Percentiles rank a stretch among this genome's conserved stretches.
phyloP scores from a whole-genome alignment of 2,797 vertebrate species.

The Cyprinodon diabolis region DNA sequence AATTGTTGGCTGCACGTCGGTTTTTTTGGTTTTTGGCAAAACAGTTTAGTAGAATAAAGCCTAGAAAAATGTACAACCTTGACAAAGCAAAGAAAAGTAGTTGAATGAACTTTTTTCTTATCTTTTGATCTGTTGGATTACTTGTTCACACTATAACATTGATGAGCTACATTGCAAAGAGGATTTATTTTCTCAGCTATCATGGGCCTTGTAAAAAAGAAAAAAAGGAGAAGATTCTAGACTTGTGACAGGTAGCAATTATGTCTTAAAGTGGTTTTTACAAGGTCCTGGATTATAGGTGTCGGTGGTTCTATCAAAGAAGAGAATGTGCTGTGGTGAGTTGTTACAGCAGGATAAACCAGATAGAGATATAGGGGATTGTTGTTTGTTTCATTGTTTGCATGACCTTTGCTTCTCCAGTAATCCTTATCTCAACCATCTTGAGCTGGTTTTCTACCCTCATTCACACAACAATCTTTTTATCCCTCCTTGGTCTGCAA shows the following conservation, averaged over 20 bases:
- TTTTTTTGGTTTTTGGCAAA: constrained; percentile 43
- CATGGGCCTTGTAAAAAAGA: constrained; percentile 55
- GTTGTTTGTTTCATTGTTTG: constrained; percentile 16
- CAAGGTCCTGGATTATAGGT: constrained; percentile 63
- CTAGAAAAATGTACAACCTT: constrained; percentile 50
- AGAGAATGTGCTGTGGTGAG: constrained; percentile 30
- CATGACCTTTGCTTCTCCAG: constrained; percentile 56
- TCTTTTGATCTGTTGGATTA: constrained; percentile 67
- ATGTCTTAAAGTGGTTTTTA: constrained; percentile 66
- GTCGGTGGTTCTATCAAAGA: constrained; percentile 56
- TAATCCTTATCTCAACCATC: constrained; percentile 60
- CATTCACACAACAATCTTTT: constrained; percentile 57
- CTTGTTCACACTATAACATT: constrained; percentile 62
- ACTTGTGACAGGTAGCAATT: constrained; percentile 76
- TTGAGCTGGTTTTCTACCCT: constrained; percentile 60
- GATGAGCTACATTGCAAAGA: constrained; percentile 68
- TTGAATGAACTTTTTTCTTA: constrained; percentile 52
- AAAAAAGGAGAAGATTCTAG: constrained; percentile 67
- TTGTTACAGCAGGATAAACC: constrained; percentile 41
- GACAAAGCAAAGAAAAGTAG: constrained; percentile 24
- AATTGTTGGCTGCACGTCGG: constrained; percentile 11
- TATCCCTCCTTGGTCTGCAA: constrained; percentile 44
- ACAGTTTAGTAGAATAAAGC: constrained; percentile 16
- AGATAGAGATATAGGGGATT: constrained; percentile 26
- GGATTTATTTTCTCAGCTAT: constrained; percentile 65